Evolutionary conservation across 2,797 vertebrate genomes (phyloP).

Genomic region (Malacoctenus gilli): DNA sequence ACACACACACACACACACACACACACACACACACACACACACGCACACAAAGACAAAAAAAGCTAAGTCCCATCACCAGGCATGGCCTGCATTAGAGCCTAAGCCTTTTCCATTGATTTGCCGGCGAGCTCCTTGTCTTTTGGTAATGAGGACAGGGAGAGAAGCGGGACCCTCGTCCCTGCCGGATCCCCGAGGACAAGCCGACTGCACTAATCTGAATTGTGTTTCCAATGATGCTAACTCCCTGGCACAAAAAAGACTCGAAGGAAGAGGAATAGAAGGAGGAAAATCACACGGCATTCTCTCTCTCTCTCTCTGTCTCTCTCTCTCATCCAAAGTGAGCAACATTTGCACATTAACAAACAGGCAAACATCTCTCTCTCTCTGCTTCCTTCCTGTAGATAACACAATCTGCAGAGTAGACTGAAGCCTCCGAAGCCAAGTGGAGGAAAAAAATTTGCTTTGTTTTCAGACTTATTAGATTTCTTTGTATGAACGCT

Average conservation of each 20-base stretch:
- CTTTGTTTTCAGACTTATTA: constrained; percentile 46
- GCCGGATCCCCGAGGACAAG: constrained; percentile 70
- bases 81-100: constrained; percentile 71
- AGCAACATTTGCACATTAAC: constrained; percentile 52
- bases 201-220: constrained; percentile 77
- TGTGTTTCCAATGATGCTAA: constrained; percentile 74
- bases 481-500: constrained; percentile 39
- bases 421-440: constrained; percentile 34
- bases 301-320: constrained; percentile 13
- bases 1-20: constrained; percentile 40
- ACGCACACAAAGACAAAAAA: constrained; percentile 37
- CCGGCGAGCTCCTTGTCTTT: constrained; percentile 79
- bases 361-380: constrained; percentile 52
- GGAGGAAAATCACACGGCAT: constrained; percentile 45
- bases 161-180: constrained; percentile 76
- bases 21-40: constrained; percentile 30
- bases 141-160: constrained; percentile 82
- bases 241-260: constrained; percentile 56
- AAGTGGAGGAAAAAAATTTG: constrained; percentile 38
- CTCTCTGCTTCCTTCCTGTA: constrained; percentile 32
- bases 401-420: constrained; percentile 63
- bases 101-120: constrained; percentile 82
- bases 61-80: constrained; percentile 63
- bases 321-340: constrained; percentile 43
- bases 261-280: constrained; percentile 49